Conservation (phyloP, 2,113 vertebrate genomes). For the Centropristis striata region DNA sequence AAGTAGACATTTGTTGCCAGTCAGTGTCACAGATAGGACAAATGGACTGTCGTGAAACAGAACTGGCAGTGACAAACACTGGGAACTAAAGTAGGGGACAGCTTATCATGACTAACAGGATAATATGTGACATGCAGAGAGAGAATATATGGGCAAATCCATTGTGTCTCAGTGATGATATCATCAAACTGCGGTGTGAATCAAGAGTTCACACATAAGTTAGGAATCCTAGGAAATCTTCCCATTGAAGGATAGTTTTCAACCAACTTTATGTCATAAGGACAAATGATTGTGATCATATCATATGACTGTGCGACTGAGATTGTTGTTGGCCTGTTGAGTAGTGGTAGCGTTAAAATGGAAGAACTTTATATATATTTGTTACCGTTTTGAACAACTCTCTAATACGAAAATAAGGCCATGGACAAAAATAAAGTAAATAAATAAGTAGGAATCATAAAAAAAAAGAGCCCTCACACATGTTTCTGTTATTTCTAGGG, state of each 20-base stretch:
- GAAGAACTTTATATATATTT: background rate
- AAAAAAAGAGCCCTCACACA: no score
- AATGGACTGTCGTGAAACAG: conserved; percentile 12
- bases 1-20: background rate
- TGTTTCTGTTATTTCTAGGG: no score
- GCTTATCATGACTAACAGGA: conserved; percentile 8
- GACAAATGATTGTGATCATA: background rate
- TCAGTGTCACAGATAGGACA: background rate
- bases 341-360: background rate
- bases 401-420: no score
- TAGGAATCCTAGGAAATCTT: background rate
- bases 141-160: background rate
- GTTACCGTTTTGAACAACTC: no score
- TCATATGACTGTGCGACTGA: background rate
- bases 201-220: background rate
- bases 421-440: no score
- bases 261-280: background rate
- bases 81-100: background rate
- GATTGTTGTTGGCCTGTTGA: background rate
- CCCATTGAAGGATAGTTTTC: background rate
- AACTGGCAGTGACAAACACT: background rate
- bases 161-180: no score
- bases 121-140: conserved; percentile 22
- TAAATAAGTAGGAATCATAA: no score
- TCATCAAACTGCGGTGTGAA: background rate